Conservation (phyloP, 2,113 vertebrate species). For the Rhinopomastus cyanomelas region DNA sequence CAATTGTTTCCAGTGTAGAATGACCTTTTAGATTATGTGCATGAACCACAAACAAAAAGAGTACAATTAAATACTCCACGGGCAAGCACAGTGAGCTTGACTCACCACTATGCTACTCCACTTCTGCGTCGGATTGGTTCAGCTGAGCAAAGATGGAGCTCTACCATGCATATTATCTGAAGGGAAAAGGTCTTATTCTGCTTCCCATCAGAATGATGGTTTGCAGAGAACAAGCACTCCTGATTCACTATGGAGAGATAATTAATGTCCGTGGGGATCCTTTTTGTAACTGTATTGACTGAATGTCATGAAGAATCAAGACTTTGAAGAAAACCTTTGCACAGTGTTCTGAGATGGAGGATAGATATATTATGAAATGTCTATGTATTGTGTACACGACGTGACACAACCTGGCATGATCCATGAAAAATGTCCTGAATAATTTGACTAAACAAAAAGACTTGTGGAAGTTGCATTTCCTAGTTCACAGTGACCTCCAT, state of each 20-base stretch:
- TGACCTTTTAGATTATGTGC: conserved; percentile 58
- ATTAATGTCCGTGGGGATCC: neutral
- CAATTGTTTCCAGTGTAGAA: conserved; percentile 63
- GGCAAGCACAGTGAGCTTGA: conserved; percentile 38
- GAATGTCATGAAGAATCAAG: neutral
- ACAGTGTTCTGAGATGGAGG: neutral
- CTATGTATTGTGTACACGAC: neutral
- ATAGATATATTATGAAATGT: neutral
- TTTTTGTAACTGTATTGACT: neutral
- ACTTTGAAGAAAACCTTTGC: neutral
- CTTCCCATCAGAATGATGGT: neutral
- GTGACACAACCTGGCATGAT: neutral
- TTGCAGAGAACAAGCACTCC: neutral
- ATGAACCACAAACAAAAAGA: conserved; percentile 62
- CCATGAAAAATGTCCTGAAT: neutral
- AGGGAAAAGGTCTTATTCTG: neutral
- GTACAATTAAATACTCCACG: conserved; percentile 52
- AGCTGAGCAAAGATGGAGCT: neutral
- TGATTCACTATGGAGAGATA: neutral
- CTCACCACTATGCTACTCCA: conserved; percentile 18
- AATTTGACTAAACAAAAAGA: conserved; percentile 5
- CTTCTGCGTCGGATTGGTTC: neutral
- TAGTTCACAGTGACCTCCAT: neutral
- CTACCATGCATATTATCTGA: neutral
- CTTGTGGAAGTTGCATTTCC: neutral